These are phyloP conservation scores for Cryptus armator DNA, from an alignment of 2,888 invertebrate species.

Conservation along the genomic window DNA sequence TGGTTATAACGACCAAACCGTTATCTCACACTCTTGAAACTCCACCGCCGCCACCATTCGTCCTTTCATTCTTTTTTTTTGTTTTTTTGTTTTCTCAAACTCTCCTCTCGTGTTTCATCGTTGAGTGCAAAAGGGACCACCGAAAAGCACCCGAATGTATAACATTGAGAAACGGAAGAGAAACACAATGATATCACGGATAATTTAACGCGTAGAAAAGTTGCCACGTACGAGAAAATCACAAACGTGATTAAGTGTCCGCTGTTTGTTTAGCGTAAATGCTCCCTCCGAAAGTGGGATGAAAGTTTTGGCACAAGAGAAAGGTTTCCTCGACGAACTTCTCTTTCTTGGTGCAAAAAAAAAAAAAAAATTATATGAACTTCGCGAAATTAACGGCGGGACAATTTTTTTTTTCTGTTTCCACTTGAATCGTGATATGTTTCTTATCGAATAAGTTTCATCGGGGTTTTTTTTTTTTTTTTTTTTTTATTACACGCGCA, in stretches of 20 bases:
- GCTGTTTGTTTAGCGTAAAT: too few relatives aligned
- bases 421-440: neutral
- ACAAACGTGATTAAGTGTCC: too few relatives aligned
- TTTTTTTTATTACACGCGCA: constrained; percentile 1
- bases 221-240: neutral
- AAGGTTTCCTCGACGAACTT: too few relatives aligned
- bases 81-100: constrained; percentile 34
- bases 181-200: neutral
- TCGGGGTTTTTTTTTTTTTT: neutral
- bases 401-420: neutral
- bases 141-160: neutral
- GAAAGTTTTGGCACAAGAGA: too few relatives aligned
- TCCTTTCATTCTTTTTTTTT: constrained; percentile 27
- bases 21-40: constrained; percentile 59
- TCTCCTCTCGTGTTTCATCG: constrained; percentile 26
- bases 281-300: too few relatives aligned
- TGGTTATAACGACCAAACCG: constrained; percentile 59
- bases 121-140: constrained; percentile 6
- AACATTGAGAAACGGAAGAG: neutral
- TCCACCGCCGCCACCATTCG: constrained; percentile 30
- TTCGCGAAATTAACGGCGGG: neutral
- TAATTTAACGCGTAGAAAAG: neutral
- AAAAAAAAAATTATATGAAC: too few relatives aligned
- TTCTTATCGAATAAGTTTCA: neutral
- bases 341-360: too few relatives aligned